Evolutionary conservation across 2,113 vertebrate genomes (phyloP), one percentile per base, ranked within the genome.

Genomic region (Tenrec ecaudatus): DNA sequence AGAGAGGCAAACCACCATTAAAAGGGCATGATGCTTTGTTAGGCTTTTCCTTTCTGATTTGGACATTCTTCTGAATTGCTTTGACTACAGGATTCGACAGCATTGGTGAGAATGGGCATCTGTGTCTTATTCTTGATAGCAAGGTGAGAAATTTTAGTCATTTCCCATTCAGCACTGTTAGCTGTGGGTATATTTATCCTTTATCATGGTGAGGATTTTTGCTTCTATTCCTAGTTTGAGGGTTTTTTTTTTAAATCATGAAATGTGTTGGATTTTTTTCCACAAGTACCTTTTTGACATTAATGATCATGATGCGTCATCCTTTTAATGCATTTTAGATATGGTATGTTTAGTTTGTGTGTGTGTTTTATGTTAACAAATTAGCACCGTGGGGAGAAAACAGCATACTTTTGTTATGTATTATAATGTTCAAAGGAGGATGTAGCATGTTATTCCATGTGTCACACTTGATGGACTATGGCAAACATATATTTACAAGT

Each of bases 401-500:
- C 23, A 20, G 9, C 3, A 4, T 80, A 29, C 27, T 80, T 85
- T 92, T 58, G 27, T 62, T 84, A 90, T 79, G 73, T 94, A 93
- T 11, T 27, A 0, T 93, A 47, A 82, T 88, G 68, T 96, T 94
- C 82, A 79, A 62, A 0, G 81, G 71, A 71, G 53, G 31, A 81
- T 40, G 2, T 80, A 53, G 2, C 47, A 31, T 0, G 0, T 23
- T 33, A 64, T 91, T 90, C 94, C 76, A 82, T 96, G 0, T 94
- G 94, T 95, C 94, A 95, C 86, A 64, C 96, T 96, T 75, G 3
- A 0, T 89, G 6, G 85, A 92, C 94, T 79, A 92, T 95, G 90
- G 96, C 87, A 89, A 86, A 80, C 4, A 1, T 78, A 2, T 38
- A 43, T 95, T 96, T 97, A 95, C 94, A 82, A 73, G 91, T 89